Evolutionary conservation across 2,888 invertebrate species (phyloP), one percentile per base, ranked within the genome.

Genomic region (Allophyes oxyacanthae): DNA sequence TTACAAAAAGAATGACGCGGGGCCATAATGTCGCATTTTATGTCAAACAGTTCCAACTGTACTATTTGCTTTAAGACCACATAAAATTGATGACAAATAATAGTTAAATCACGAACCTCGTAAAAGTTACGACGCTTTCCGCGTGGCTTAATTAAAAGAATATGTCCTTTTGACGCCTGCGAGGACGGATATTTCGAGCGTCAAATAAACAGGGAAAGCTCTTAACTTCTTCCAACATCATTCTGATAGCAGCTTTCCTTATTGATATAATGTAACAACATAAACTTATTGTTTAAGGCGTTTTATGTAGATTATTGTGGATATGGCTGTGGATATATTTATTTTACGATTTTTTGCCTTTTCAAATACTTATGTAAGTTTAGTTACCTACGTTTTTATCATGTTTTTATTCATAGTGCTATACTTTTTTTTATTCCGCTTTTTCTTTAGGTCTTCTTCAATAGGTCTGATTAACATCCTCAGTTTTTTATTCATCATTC

Each of bases 1-100:
- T 57, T 57, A 57, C 26, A 64, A 54, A 69, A 64, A 53, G 53
- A 62, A 62, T 52, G 57, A 60, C 64, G 68, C 55, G 57, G 43
- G 36, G 51, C 71, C 44, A 40, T 77, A 79, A 79, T 73, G 72
- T 57, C 58, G 60, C 63, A 66, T 83, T 87, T 85, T 82, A 86
- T 83, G 81, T 68, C 65, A 25, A 78, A 84, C 79, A 78, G 74
- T 78, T 79, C 75, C 77, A 69, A 76, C 78, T 75, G 72, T 81
- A 84, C 79, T 78, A 89, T 92, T 91, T 91, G 86, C 87, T 91
- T 90, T 89, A 90, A 85, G 87, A 79, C 83, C 86, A 82, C 90
- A 90, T 93, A 89, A 92, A 93, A 91, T 92, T 92, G 90, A 94
- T 91, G 93, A 92, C 92, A 93, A 93, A 93, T 93, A 94, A 93